A percentile compares a stretch with the other conserved stretches of the same genome.
Evolutionary conservation across 1,140 invertebrate genomes (phyloP).

Genomic region (Hesperophylax magnus): DNA sequence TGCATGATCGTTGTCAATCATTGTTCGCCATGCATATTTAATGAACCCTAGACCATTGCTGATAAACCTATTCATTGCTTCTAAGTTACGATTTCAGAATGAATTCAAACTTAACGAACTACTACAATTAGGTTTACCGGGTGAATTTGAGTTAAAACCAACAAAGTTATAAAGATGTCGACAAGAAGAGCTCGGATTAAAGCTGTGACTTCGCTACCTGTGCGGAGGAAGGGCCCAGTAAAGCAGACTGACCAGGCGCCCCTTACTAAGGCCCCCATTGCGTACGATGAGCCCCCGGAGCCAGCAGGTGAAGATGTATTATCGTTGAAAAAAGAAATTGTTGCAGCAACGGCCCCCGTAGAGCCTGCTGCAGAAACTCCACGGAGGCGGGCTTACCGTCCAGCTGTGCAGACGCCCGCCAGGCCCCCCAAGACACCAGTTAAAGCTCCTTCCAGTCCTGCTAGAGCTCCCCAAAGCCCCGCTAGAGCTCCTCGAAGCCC

Average conservation of each 20-base stretch:
- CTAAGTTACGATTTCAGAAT: too few species aligned
- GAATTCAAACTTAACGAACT: too few species aligned
- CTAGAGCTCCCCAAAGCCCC: too few species aligned
- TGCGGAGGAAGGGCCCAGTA: constrained; percentile 37
- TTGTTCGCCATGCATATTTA: too few species aligned
- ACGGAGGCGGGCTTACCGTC: constrained; percentile 9
- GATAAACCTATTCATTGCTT: too few species aligned
- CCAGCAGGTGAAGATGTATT: not conserved
- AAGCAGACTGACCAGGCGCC: not conserved
- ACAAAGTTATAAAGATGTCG: constrained; percentile 42
- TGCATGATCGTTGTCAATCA: too few species aligned
- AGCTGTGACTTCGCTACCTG: constrained; percentile 48
- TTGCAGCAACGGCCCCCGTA: not conserved
- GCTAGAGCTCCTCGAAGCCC: too few species aligned
- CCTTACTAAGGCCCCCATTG: not conserved
- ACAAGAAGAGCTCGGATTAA: constrained; percentile 54
- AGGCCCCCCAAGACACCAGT: too few species aligned
- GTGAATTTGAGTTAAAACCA: not conserved
- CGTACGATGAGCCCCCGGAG: not conserved
- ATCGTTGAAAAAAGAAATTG: not conserved
- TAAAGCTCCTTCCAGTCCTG: too few species aligned
- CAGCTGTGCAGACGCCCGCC: too few species aligned
- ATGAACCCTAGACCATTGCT: too few species aligned
- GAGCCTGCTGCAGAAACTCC: not conserved
- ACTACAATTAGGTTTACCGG: too few species aligned